Evolutionary conservation across 1,140 invertebrate species (phyloP), one percentile per base, ranked within the genome.

Genomic region (Diachasma alloeum): DNA sequence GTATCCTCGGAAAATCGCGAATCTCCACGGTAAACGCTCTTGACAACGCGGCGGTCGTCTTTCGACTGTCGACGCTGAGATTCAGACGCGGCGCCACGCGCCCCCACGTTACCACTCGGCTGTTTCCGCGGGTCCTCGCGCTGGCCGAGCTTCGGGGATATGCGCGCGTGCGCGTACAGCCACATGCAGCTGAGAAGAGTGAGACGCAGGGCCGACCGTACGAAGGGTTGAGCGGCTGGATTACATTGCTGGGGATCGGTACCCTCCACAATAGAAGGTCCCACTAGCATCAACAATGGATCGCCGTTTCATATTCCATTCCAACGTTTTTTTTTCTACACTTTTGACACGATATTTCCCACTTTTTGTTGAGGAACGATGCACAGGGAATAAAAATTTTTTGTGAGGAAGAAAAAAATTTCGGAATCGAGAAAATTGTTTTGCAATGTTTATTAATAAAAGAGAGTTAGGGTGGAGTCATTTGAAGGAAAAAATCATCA

Each of bases 11-110:
- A 67, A 6, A 66, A 22, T 31, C 59, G 39, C 31, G 17, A 72
- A 48, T 73, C 10, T 24, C 46, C 17, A n/a, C 17, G 36, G 59
- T 17, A 46, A 48, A 74, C 79, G 46, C 63, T 79, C 56, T 63
- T 78, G 59, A 77, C 80, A 79, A 82, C 83, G 82, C 85, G 83
- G 79, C 82, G 83, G 84, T 80, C 80, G 84, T 83, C 82, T 86
- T 82, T 82, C 85, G 84, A 88, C 87, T 87, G 85, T 75, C 73
- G 82, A 75, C 79, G 83, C 84, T 68, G 83, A 83, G 82, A 86
- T 84, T 86, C 83, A 77, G 79, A 80, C 78, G 78, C 78, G 80
- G 83, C 83, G 85, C 85, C 86, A 87, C 84, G 86, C 85, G 86
- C 83, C 85, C 80, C 80, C 81, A 86, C 81, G 83, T 77, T 22